Evolutionary conservation across 2,797 vertebrate species (phyloP).

Genomic region (Avahi laniger): DNA sequence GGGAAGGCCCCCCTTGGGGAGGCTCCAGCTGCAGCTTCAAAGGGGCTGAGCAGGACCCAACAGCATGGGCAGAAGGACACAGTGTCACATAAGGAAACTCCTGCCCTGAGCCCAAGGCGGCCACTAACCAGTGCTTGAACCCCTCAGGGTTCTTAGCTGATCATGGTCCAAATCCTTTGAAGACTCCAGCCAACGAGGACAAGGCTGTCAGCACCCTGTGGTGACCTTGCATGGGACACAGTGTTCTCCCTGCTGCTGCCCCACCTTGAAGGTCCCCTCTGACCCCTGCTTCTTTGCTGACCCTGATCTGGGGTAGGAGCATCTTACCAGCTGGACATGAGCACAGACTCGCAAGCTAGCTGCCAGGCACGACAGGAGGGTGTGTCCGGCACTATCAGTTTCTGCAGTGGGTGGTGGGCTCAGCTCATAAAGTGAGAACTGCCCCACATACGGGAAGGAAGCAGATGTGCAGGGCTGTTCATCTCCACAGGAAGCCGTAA

Average conservation of each 20-base stretch:
- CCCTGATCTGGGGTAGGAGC: background rate
- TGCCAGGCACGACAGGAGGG: background rate
- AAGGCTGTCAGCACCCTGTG: background rate
- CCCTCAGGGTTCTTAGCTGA: background rate
- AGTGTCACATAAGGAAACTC: background rate
- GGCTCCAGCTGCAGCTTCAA: background rate
- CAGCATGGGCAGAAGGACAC: background rate
- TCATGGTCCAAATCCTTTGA: background rate
- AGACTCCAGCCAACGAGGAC: background rate
- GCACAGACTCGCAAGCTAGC: background rate
- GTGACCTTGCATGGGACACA: background rate
- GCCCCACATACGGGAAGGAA: background rate
- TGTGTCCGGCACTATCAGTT: background rate
- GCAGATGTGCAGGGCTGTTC: background rate
- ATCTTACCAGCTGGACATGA: background rate
- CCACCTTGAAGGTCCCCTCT: background rate
- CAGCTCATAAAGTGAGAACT: background rate
- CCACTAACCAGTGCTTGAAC: background rate
- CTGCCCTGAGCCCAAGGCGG: background rate
- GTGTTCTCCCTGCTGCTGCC: background rate
- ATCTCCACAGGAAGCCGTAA: background rate
- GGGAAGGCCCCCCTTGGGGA: background rate
- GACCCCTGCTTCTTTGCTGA: background rate
- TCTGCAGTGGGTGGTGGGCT: background rate
- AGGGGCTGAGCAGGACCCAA: background rate